Evolutionary conservation across 2,797 vertebrate genomes (phyloP).

Genomic region (Malacoctenus gilli): DNA sequence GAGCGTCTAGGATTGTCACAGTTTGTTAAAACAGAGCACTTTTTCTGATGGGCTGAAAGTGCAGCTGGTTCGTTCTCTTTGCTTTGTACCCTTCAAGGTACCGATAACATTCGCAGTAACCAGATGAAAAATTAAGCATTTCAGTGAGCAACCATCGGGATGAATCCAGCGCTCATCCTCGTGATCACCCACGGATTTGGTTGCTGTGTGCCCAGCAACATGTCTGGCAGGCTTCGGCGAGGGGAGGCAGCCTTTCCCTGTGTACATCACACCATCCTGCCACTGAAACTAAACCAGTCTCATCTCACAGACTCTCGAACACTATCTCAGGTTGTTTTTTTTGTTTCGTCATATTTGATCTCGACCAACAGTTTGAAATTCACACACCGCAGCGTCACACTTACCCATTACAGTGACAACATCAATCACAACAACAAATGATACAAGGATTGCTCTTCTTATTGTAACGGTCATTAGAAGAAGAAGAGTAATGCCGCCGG

Average conservation of each 20-base stretch:
- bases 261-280: slow-evolving; percentile 30
- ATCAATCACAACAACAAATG: slow-evolving; percentile 29
- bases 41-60: too few species aligned
- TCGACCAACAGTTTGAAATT: slow-evolving; percentile 10
- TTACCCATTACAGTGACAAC: slow-evolving; percentile 25
- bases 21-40: too few species aligned
- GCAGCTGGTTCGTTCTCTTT: too few species aligned
- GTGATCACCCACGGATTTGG: not conserved
- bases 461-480: slow-evolving; percentile 39
- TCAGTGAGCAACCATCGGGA: too few species aligned
- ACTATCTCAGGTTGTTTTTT: too few species aligned
- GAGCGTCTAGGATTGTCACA: too few species aligned
- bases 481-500: slow-evolving; percentile 19
- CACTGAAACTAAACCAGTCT: too few species aligned
- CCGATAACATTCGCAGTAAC: too few species aligned
- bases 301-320: too few species aligned
- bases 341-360: slow-evolving; percentile 2
- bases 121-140: too few species aligned
- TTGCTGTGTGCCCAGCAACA: slow-evolving; percentile 2
- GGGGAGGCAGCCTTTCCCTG: slow-evolving; percentile 37
- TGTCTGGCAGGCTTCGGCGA: slow-evolving; percentile 50
- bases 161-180: not conserved
- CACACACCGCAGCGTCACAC: slow-evolving; percentile 34
- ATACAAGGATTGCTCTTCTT: slow-evolving; percentile 26
- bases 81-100: too few species aligned